Evolutionary conservation across 2,113 vertebrate genomes (phyloP), one percentile per base, ranked within the genome.

Genomic region (human (Homo sapiens)): DNA sequence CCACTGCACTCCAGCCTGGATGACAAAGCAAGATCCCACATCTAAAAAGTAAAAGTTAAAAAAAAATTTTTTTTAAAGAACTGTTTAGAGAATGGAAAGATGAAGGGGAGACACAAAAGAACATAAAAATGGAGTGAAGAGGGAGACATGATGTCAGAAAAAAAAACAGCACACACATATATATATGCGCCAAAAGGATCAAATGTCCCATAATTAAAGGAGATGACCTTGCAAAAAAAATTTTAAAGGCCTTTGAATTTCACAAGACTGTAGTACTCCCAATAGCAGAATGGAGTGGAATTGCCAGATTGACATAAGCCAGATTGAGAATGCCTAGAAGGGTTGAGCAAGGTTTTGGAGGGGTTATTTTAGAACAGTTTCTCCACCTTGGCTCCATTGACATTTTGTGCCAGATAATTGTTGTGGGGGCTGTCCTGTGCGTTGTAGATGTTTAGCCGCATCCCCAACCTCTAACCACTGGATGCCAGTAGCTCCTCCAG

Each of bases 1-100:
- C 61, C 27, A 64, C 61, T 30, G 27, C 61, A 30, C 61, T 64
- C 12, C 27, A 64, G 61, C 11, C 61, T 64, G 27, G 27, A 27
- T 32, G 27, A 32, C 61, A 64, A 64, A 64, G 27, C 27, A 32
- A 32, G 61, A 64, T 64, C 27, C 12, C 61, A 32, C 2, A 64
- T 32, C 61, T 64, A 14, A 64, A 64, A 61, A 61, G 25, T 12
- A 30, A 61, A 64, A 32, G 61, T 64, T 30, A 13, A 64, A 64
- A 13, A 61, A 61, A 27, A 23, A 10, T 0, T 0, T 55, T 55
- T 2, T 2, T 7, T 0, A 55, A 55, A 43, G 22, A 84, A 55
- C 20, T 14, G 30, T 35, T 64, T 57, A 83, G 45, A 90, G 40
- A 50, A 92, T 3, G 2, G 12, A 52, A 86, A 64, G 48, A 50